Evolutionary conservation across 2,888 invertebrate species (phyloP).

Genomic region (Drosophila sordidula): DNA sequence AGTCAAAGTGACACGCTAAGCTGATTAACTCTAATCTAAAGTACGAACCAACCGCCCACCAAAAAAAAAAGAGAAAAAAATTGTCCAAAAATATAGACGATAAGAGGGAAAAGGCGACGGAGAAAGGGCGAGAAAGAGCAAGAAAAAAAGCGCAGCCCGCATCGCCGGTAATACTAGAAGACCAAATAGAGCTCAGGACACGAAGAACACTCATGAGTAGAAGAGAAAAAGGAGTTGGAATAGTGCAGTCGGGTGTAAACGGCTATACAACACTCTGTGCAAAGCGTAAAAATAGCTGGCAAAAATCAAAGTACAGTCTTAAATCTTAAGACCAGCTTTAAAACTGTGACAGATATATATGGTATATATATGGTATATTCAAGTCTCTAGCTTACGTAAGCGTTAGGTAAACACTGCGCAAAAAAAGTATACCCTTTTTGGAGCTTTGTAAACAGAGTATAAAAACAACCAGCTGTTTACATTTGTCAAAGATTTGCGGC

Average conservation of each 20-base stretch:
- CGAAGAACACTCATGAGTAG: neutral
- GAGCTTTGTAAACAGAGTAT: neutral
- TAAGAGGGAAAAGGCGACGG: neutral
- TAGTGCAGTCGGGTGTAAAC: neutral
- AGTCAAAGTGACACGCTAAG: conserved; percentile 77
- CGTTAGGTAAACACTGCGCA: too few relatives aligned
- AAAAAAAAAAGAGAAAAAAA: conserved; percentile 5
- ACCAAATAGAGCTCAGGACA: conserved; percentile 13
- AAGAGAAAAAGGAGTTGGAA: too few relatives aligned
- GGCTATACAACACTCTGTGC: neutral
- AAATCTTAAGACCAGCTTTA: too few relatives aligned
- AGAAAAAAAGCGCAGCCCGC: conserved; percentile 48
- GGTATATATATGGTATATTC: too few relatives aligned
- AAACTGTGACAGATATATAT: too few relatives aligned
- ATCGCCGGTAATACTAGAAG: conserved; percentile 36
- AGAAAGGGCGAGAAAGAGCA: neutral
- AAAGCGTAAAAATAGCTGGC: neutral
- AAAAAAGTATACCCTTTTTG: neutral
- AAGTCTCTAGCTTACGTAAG: too few relatives aligned
- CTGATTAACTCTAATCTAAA: conserved; percentile 79
- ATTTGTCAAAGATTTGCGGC: conserved; percentile 72
- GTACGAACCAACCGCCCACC: conserved; percentile 36
- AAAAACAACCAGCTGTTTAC: conserved; percentile 61
- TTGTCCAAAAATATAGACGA: conserved; percentile 11
- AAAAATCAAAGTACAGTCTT: neutral